phyloP scores from a whole-genome alignment of 2,113 vertebrate species.

The Campylomormyrus tamandua region DNA sequence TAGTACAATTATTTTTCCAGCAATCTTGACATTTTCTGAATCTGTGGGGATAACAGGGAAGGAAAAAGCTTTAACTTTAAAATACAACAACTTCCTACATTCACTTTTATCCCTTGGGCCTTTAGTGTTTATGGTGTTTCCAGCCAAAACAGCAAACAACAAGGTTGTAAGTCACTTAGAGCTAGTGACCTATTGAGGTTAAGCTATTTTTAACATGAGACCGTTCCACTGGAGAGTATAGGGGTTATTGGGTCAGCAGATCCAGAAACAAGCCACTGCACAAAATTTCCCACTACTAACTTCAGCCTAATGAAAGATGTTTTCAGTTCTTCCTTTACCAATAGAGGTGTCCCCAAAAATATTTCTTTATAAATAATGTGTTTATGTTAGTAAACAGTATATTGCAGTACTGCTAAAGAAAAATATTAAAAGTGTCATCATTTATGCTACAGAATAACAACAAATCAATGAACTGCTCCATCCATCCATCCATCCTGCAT shows the following conservation, averaged over 20 bases:
- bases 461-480: neutral
- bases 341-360: neutral
- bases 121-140: constrained; percentile 39
- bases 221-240: constrained; percentile 48
- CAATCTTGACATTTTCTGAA: constrained; percentile 47
- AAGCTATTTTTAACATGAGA: constrained; percentile 47
- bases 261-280: constrained; percentile 37
- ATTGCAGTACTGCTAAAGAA: neutral
- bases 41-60: constrained; percentile 30
- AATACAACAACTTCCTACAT: constrained; percentile 41
- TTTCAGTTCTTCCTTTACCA: neutral
- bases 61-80: constrained; percentile 26
- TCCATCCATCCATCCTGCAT: neutral
- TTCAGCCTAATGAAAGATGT: neutral
- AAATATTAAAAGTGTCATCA: neutral
- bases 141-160: constrained; percentile 37
- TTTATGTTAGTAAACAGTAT: neutral
- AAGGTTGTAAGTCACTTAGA: constrained; percentile 35
- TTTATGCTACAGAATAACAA: neutral
- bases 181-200: neutral
- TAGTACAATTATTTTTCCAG: constrained; percentile 9
- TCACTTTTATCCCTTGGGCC: constrained; percentile 39
- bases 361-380: neutral
- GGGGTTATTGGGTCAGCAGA: constrained; percentile 35
- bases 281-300: constrained; percentile 21